Conservation (phyloP, 2,888 invertebrate species). For the Drosophila mayaguana region DNA sequence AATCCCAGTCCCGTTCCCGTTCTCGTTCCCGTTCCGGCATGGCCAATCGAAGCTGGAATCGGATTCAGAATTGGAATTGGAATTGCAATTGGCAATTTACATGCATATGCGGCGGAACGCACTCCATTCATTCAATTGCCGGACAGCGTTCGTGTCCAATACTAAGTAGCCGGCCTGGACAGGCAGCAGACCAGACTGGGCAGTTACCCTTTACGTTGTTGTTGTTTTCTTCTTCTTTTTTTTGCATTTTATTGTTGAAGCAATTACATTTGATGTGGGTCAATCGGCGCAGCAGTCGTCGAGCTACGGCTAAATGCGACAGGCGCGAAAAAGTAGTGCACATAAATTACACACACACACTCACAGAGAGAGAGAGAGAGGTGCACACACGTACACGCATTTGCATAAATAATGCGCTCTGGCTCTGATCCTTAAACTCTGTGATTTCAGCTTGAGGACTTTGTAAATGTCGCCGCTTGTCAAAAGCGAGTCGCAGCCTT, state of each 20-base stretch:
- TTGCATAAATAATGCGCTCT: constrained; percentile 63
- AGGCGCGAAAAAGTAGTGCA: constrained; percentile 45
- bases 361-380: no score
- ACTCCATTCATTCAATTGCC: constrained; percentile 73
- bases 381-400: constrained; percentile 26
- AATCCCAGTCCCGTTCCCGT: no score
- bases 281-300: neutral
- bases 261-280: constrained; percentile 65
- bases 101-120: constrained; percentile 76
- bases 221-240: neutral
- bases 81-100: constrained; percentile 77
- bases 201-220: neutral
- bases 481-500: constrained; percentile 61
- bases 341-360: constrained; percentile 53
- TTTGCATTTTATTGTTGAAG: constrained; percentile 51
- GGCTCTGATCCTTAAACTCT: constrained; percentile 4
- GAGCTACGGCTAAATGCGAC: neutral
- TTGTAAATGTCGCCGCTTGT: constrained; percentile 40
- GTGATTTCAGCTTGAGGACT: constrained; percentile 34
- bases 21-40: no score
- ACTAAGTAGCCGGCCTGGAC: constrained; percentile 57
- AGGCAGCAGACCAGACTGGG: neutral
- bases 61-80: constrained; percentile 60
- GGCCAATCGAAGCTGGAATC: constrained; percentile 39
- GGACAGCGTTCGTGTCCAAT: constrained; percentile 50